Base-by-base conservation (phyloP, 2,888 invertebrate species). In the Metellina segmentata region DNA sequence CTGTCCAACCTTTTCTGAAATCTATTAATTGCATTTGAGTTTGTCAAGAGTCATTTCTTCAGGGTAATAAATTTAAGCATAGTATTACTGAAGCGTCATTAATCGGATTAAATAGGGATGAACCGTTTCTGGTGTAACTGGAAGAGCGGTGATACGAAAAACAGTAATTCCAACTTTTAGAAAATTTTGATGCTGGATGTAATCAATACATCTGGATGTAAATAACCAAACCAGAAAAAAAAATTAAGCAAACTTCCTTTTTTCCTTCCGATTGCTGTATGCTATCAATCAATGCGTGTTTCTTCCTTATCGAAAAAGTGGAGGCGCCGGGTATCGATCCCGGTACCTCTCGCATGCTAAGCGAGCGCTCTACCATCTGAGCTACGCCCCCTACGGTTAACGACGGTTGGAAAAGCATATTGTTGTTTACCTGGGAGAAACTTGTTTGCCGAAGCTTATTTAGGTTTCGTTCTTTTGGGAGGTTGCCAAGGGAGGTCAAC, bases 271-370 rank as follows among this genome's bases (percentile, higher is more conserved):
- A 61, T 9, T 61, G 61, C 61, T 8, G 11, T 13, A n/a, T 16
- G 16, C 61, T 16, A 61, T 61, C 61, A 61, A 61, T 61, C 61
- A 61, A 61, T 61, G 16, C 61, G 13, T 34, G 34, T 34, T 34
- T 34, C 61, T 61, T 61, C 61, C 61, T 16, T 11, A 9, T 7
- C 61, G 13, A 74, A 74, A 74, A 74, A 20, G 1, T 74, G 74
- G 74, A 74, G 74, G 74, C 74, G 74, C 74, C 74, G 74, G 74
- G 74, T 74, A 74, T 74, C 74, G 74, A 74, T 74, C 74, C 74
- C 74, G 48, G 48, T 34, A 74, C 74, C 74, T 74, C 74, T 74
- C 74, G 74, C 74, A 74, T 74, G 74, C 74, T 74, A 74, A 74
- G 48, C 74, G 74, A 74, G 74, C 74, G 48, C 74, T 74, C 74